Evolutionary conservation across 2,113 vertebrate species (phyloP), one percentile per base, ranked within the genome.

Genomic region (Bubalus kerabau): DNA sequence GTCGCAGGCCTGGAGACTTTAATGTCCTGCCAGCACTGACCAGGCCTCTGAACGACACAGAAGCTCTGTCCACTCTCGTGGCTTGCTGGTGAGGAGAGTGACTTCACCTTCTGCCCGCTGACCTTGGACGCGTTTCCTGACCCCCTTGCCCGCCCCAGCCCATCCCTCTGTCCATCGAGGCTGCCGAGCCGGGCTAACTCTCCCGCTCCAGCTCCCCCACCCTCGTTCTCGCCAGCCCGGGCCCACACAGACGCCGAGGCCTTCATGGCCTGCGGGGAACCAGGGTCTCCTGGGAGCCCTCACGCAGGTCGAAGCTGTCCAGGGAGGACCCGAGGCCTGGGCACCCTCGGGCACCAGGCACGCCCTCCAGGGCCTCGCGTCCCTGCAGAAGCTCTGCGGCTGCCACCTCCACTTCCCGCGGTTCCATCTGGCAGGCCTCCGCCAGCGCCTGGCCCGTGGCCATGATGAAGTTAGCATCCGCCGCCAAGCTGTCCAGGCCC

Each of bases 361-460:
- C 13, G n/a, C 64, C 97, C 82, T 88, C 85, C 16, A 78, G 97
- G 17, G 94, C 76, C 87, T 97, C 97, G 80, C 98, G 99, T 91
- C 97, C 93, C 13, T 98, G 98, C 14, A 99, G 98, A 71, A 99
- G 98, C 94, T 98, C 98, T 78, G 98, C 57, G 0, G 99, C 99
- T 16, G 98, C 97, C 4, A 97, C 98, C 87, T 99, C 99, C 96
- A 99, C 98, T 43, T 99, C 98, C 2, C 96, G 89, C 19, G 98
- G 1, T 2, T 99, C 98, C 93, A 99, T 96, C 59, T 97, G 98
- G 98, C 99, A 99, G 92, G 99, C 99, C 24, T 99, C 99, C 0
- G 98, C 99, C 99, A 99, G 99, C 97, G 99, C 99, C 0, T 96
- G 88, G 98, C 99, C 99, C 0, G 99, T 98, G 57, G 98, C 96